These are phyloP conservation scores for Zaprionus gabonicus DNA, from an alignment of 1,140 invertebrate species.

Conservation along the genomic window DNA sequence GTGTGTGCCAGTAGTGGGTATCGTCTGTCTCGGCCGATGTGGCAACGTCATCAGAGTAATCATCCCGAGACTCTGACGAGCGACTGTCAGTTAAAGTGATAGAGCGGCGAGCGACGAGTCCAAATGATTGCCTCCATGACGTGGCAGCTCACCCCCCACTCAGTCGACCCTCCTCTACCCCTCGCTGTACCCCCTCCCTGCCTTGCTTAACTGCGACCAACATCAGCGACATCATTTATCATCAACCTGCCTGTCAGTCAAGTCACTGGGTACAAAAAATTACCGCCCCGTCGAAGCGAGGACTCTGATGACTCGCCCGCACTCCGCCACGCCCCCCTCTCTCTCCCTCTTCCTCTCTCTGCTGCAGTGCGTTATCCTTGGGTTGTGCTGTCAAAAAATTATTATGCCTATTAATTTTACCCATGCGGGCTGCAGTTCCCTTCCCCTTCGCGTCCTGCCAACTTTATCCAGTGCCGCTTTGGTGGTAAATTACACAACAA, in stretches of 20 bases:
- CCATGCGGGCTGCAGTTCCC: constrained; percentile 62
- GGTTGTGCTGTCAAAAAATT: constrained; percentile 84
- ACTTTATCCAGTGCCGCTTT: constrained; percentile 35
- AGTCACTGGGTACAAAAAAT: constrained; percentile 52
- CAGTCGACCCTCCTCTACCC: not conserved
- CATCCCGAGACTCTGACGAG: constrained; percentile 69
- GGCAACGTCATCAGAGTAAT: constrained; percentile 82
- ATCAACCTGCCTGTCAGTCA: constrained; percentile 84
- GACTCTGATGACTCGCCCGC: constrained; percentile 72
- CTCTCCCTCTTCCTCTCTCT: not conserved
- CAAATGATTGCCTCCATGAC: constrained; percentile 81
- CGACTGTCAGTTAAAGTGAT: constrained; percentile 71
- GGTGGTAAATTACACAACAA: constrained; percentile 81
- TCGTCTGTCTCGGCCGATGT: constrained; percentile 48
- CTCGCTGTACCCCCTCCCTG: not conserved
- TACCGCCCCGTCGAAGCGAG: constrained; percentile 36
- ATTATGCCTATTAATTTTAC: constrained; percentile 84
- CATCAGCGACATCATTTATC: constrained; percentile 84
- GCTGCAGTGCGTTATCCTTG: constrained; percentile 73
- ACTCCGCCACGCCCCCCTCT: not conserved
- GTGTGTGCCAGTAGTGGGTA: constrained; percentile 2
- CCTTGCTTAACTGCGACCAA: constrained; percentile 36
- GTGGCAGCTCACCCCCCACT: constrained; percentile 49
- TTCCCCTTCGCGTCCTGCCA: constrained; percentile 3
- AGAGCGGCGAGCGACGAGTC: constrained; percentile 49